Base-by-base conservation (phyloP, 2,797 vertebrate species). In the Syndactyla subalaris region DNA sequence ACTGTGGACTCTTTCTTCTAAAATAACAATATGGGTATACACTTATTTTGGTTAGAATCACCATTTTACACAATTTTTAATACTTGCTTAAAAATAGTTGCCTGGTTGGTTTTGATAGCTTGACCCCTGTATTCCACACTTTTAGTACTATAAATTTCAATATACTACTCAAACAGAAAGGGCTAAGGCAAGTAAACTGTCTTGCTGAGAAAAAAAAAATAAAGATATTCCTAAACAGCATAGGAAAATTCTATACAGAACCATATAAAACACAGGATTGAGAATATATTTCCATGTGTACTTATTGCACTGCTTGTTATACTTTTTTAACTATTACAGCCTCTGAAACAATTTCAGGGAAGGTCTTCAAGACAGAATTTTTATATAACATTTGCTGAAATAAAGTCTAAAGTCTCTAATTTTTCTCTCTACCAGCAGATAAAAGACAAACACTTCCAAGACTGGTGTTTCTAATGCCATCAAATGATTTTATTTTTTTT, bases 361-460 rank as follows among this genome's bases (percentile, higher is more conserved):
- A 62, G 92, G 94, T 85, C 88, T 97, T 75, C 32, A 90, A 88
- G 72, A 89, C 26, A 95, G 76, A 96, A 86, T 57, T 96, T 92
- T 75, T 88, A 38, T 41, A 72, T 80, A 93, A 87, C 12, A 39
- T 71, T 51, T 85, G 66, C 54, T 77, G 61, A 95, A 97, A 96
- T 75, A 1, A 93, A 92, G 29, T 49, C 85, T 86, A 92, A 57
- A 82, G 57, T 95, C 45, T 88, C 84, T 57, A 92, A 82, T 94
- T 88, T 86, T 79, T 88, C 61, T 88, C 46, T 68, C 67, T 65
- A 85, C 8, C 51, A 89, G 29, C 72, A 95, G 72, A 46, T n/a
- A 95, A 79, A 15, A 94, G 41, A 92, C 43, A 48, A 92, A 84
- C n/a, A 71, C 9, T 84, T 70, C 18, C 26, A 79, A 58, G 55